Base-by-base conservation (phyloP, 2,113 vertebrate species). In the Pseudopodoces humilis region DNA sequence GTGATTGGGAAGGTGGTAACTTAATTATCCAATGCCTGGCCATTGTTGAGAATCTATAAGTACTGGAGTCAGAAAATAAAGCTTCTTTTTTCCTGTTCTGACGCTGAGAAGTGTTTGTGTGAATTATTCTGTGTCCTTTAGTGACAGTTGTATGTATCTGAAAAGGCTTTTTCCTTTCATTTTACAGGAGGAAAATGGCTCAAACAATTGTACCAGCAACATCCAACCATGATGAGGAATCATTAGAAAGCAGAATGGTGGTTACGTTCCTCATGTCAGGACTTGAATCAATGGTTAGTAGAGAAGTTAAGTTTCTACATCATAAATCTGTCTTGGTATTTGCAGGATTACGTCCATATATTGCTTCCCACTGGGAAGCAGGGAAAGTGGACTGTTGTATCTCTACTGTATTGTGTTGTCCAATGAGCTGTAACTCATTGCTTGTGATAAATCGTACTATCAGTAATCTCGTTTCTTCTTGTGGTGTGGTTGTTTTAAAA, bases 261-360 rank as follows among this genome's bases (percentile, higher is more conserved):
- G 97, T 98, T 59, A 98, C 96, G 0, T 97, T 98, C 83, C 98
- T 98, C 62, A 97, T 98, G 98, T 98, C 98, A 55, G 98, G 97
- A 10, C 97, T 98, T 3, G 98, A 98, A 72, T 98, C 98, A 35
- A 98, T 98, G 98, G 98, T 98, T 89, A 97, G 97, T 96, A 89
- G 44, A 62, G 19, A 44, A 39, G 9, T 68, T 49, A 31, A 86
- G 23, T 50, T 63, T n/a, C 60, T 87, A 17, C 2, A 1, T 83
- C 15, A 6, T 41, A 72, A 24, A 41, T 78, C 13, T 46, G 8
- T 44, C 22, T 62, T 71, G 25, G 10, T 75, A 4, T 10, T 43
- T 74, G 41, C 21, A 55, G 71, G 58, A 20, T 82, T 49, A n/a
- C 35, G n/a, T 27, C 50, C 31, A 2, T 10, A 1, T 20, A 3